phyloP scores from a whole-genome alignment of 2,888 invertebrate genomes.

The Nebria salina region DNA sequence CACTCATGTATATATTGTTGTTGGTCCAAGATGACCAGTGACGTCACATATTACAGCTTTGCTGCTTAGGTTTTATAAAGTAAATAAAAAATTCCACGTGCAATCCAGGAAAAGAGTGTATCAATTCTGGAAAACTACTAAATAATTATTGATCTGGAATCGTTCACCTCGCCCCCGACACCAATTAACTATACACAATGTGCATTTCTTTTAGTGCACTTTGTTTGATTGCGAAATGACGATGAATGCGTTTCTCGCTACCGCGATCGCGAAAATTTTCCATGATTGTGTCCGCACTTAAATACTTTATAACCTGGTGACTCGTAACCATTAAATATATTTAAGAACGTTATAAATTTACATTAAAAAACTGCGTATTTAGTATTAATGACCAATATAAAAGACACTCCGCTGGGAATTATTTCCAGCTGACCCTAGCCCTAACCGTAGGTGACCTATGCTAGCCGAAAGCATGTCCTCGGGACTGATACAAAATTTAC shows the following conservation, averaged over 20 bases:
- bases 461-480: not conserved
- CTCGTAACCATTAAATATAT: not conserved
- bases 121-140: not conserved
- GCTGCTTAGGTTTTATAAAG: not conserved
- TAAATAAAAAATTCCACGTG: not conserved
- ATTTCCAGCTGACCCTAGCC: too few species aligned
- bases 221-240: not conserved
- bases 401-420: too few species aligned
- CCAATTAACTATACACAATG: not conserved
- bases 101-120: not conserved
- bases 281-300: not conserved
- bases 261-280: not conserved
- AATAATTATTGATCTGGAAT: not conserved
- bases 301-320: not conserved
- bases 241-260: not conserved
- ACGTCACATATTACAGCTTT: too few species aligned
- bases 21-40: too few species aligned
- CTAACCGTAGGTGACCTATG: not conserved
- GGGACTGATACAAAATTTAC: slow-evolving; percentile 25
- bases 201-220: not conserved
- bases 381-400: not conserved
- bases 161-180: not conserved
- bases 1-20: too few species aligned
- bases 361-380: not conserved
- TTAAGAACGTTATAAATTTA: not conserved